Percentiles rank a stretch among this genome's conserved stretches.
Conservation (phyloP, 2,888 invertebrate genomes). For the Rhingia rostrata region DNA sequence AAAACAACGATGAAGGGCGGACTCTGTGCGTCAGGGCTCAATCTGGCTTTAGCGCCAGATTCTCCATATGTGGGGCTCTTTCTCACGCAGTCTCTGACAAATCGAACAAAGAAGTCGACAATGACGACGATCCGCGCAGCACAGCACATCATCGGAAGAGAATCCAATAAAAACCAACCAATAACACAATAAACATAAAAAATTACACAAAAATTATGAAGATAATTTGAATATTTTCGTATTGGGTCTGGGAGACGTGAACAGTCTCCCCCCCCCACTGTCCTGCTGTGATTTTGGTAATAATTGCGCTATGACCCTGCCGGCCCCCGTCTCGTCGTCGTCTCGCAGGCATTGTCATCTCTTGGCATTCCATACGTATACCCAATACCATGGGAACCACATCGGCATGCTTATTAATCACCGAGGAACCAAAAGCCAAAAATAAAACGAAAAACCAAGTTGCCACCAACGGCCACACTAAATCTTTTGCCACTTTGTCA, state of each 20-base stretch:
- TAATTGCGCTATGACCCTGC: slow-evolving; percentile 72
- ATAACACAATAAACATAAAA: slow-evolving; percentile 73
- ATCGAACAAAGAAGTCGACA: slow-evolving; percentile 75
- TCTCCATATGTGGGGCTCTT: slow-evolving; percentile 68
- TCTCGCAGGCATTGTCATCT: slow-evolving; percentile 57
- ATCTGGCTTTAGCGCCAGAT: slow-evolving; percentile 61
- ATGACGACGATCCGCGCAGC: slow-evolving; percentile 65
- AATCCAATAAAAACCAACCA: slow-evolving; percentile 66
- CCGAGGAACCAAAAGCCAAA: slow-evolving; percentile 36
- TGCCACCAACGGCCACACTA: slow-evolving; percentile 59
- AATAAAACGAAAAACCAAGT: slow-evolving; percentile 24
- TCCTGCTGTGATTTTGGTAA: slow-evolving; percentile 76
- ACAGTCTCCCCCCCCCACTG: slow-evolving; percentile 39
- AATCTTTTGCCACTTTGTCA: slow-evolving; percentile 70
- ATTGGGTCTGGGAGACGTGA: slow-evolving; percentile 21
- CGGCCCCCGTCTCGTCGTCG: slow-evolving; percentile 16
- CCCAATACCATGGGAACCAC: slow-evolving; percentile 70
- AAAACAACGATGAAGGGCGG: slow-evolving; percentile 42
- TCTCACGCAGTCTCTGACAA: slow-evolving; percentile 75
- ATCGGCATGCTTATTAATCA: slow-evolving; percentile 68
- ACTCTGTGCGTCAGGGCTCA: slow-evolving; percentile 37
- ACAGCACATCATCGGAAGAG: slow-evolving; percentile 11
- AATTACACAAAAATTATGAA: slow-evolving; percentile 73
- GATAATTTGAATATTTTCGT: slow-evolving; percentile 71
- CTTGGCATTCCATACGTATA: slow-evolving; percentile 46